These are phyloP conservation scores for Dusona sp. DNA, from an alignment of 2,888 invertebrate genomes.

Conservation along the genomic window DNA sequence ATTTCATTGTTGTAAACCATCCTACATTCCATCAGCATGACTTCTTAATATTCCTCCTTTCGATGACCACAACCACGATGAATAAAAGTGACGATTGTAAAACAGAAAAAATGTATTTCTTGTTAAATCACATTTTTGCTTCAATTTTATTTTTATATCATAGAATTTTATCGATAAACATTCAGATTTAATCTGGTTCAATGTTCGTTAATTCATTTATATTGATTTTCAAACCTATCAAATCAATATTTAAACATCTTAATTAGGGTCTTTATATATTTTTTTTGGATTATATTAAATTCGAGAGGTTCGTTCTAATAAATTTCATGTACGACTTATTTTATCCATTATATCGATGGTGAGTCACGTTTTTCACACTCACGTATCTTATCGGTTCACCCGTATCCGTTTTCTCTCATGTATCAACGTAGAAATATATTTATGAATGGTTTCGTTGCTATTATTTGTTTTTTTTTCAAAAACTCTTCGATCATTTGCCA, in stretches of 20 bases:
- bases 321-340: neutral
- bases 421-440: constrained; percentile 33
- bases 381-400: constrained; percentile 62
- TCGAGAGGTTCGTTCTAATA: neutral
- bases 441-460: neutral
- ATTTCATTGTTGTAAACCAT: constrained; percentile 59
- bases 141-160: neutral
- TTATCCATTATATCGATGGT: constrained; percentile 18
- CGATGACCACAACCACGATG: constrained; percentile 1
- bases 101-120: neutral
- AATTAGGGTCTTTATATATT: neutral
- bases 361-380: constrained; percentile 29
- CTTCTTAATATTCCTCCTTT: constrained; percentile 22
- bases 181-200: neutral
- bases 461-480: neutral
- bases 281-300: neutral
- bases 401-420: constrained; percentile 63
- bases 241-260: neutral
- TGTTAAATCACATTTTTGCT: neutral
- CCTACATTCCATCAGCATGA: constrained; percentile 64
- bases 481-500: neutral
- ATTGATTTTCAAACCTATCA: neutral
- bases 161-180: neutral
- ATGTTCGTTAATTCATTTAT: neutral
- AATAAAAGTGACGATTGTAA: neutral